Evolutionary conservation across 2,113 vertebrate genomes (phyloP), one percentile per base, ranked within the genome.

Genomic region (Centropus bengalensis): DNA sequence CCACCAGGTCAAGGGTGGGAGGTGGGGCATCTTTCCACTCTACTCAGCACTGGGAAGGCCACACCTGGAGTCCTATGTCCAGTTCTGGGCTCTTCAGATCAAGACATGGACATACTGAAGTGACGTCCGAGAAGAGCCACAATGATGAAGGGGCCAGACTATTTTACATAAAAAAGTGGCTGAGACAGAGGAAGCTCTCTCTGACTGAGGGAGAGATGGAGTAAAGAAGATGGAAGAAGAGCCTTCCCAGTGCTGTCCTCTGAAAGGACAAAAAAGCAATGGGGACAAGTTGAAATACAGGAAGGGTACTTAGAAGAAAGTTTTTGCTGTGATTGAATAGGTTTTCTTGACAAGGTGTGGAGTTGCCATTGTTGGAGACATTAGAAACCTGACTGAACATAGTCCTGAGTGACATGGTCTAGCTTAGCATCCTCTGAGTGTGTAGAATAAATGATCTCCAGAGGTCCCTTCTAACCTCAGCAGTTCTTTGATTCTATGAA

Each of bases 31-130:
- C 32, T 16, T 73, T 80, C 47, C 23, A 5, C 45, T 68, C 27
- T 49, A 6, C 60, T 75, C 49, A 52, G 32, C 14, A 7, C 32
- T 55, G 26, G 10, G 30, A 2, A 62, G n/a, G 15, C 26, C 23
- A 18, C 28, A 26, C 3, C 68, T 54, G 18, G 18, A 14, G 28
- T 9, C 1, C 15, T 0, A 0, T 22, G 21, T 32, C 12, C 59
- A 38, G 19, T 56, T 36, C 14, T 38, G 22, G 9, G 9, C 20
- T 68, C 20, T 44, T 19, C 38, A 42, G 33, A 28, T 24, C 13
- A 75, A 86, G 54, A 44, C 16, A 28, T 14, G 8, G 45, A 63
- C 23, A 8, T 52, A 4, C 10, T 11, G 42, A 15, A 67, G 26
- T 22, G 14, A 92, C 6, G 2, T 16, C 27, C 67, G 40, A 5